phyloP scores from a whole-genome alignment of 1,140 invertebrate species.

The Ditylenchus dipsaci region DNA sequence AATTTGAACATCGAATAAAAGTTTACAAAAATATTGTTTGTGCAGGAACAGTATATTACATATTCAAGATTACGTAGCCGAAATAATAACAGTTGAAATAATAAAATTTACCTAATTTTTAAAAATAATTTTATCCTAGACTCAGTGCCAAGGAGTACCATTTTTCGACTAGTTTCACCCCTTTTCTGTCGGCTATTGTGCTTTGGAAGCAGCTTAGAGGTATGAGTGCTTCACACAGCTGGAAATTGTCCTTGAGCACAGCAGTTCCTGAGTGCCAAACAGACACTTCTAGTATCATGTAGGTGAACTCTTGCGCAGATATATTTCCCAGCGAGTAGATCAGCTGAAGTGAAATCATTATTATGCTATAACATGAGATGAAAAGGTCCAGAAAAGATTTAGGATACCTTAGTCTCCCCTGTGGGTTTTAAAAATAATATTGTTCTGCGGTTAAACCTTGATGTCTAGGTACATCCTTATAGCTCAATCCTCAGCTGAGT shows the following conservation, averaged over 20 bases:
- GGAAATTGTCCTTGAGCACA: slow-evolving; percentile 29
- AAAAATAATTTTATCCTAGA: not conserved
- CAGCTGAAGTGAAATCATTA: slow-evolving; percentile 1
- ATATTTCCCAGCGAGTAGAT: not conserved
- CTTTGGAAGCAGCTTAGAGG: slow-evolving; percentile 9
- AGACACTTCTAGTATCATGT: slow-evolving; percentile 18
- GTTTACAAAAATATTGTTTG: too few species aligned
- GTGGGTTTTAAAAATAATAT: too few species aligned
- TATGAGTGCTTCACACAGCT: slow-evolving; percentile 13
- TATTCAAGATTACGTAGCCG: too few species aligned
- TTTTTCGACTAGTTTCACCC: slow-evolving; percentile 9
- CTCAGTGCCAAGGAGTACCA: slow-evolving; percentile 18
- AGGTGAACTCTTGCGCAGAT: not conserved
- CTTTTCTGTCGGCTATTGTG: not conserved
- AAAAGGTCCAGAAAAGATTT: too few species aligned
- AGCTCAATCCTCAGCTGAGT: too few species aligned
- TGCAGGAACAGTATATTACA: too few species aligned
- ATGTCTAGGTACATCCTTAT: too few species aligned
- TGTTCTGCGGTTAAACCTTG: too few species aligned
- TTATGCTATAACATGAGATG: too few species aligned
- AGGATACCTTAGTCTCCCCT: too few species aligned
- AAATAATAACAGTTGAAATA: too few species aligned
- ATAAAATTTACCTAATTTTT: not conserved
- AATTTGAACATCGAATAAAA: too few species aligned
- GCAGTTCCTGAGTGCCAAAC: slow-evolving; percentile 29